Conservation (phyloP, 2,113 vertebrate species). For the Balaeniceps rex region DNA sequence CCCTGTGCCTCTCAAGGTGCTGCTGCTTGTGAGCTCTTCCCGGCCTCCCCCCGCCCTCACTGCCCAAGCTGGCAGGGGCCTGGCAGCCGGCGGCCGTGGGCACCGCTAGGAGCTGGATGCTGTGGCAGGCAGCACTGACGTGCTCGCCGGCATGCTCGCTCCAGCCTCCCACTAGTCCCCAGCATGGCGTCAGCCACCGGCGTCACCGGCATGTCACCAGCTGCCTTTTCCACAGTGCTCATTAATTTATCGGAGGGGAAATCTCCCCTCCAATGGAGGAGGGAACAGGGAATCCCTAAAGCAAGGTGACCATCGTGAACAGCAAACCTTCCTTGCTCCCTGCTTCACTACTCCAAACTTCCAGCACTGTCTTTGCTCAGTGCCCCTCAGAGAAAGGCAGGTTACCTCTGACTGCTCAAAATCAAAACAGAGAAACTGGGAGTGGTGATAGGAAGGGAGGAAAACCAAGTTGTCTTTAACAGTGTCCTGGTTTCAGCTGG, state of each 20-base stretch:
- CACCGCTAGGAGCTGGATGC: accelerated
- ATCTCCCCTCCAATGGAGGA: neutral
- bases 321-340: neutral
- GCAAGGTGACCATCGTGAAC: accelerated
- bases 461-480: neutral
- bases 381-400: neutral
- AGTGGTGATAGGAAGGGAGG: neutral
- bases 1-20: accelerated
- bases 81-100: accelerated
- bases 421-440: neutral
- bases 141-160: neutral
- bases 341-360: accelerated
- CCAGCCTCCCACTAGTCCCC: neutral
- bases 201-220: neutral
- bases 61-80: neutral
- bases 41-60: accelerated
- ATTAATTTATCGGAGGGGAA: accelerated
- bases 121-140: neutral
- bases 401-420: neutral
- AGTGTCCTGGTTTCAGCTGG: too few species aligned
- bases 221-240: neutral
- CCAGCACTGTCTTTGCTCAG: neutral
- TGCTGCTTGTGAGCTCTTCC: neutral
- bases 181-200: accelerated
- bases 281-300: neutral